Evolutionary conservation across 92 coral and sea anemone species (phyloP), one percentile per base, ranked within the genome.

Genomic region (Zoanthus gigantus): DNA sequence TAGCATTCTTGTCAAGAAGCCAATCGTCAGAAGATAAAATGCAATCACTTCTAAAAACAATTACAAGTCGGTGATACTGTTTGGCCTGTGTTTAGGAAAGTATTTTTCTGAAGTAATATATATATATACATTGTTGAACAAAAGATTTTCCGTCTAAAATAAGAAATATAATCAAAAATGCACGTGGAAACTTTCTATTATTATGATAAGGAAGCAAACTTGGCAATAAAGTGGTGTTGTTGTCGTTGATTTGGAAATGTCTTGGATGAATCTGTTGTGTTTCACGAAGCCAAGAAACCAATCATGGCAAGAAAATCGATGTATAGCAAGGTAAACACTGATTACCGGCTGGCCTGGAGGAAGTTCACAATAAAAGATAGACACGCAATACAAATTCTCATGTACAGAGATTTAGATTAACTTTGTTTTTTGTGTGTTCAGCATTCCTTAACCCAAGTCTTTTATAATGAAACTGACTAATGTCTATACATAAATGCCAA

Each of bases 121-220:
- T 76, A 2, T 9, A n/a, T 32, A 28, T 68, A 9, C 11, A 47
- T 50, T 7, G 56, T 50, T 50, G 56, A 50, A 15, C 47, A 58
- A 54, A 17, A 56, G 48, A 2, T 74, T 28, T 48, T 47, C 28
- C 42, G 31, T 23, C 50, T 48, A 48, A 8, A n/a, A 17, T 31
- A 28, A 31, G 18, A 29, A n/a, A 13, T 13, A 10, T 23, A 69
- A 52, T 30, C 17, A 77, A 46, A 48, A 17, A 54, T 9, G 31
- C 82, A 77, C 82, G 82, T 77, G 82, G 82, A 46, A 77, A 53
- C 23, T 28, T 50, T 31, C 82, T 77, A 54, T 77, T 77, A 77
- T 77, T 77, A 77, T 77, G 82, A 48, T 54, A 77, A 54, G 28
- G 79, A 77, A 77, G 15, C 66, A 77, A 77, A 56, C 53, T 53